These are phyloP conservation scores for Metopolophium dirhodum DNA, from an alignment of 1,140 invertebrate genomes.

Conservation along the genomic window DNA sequence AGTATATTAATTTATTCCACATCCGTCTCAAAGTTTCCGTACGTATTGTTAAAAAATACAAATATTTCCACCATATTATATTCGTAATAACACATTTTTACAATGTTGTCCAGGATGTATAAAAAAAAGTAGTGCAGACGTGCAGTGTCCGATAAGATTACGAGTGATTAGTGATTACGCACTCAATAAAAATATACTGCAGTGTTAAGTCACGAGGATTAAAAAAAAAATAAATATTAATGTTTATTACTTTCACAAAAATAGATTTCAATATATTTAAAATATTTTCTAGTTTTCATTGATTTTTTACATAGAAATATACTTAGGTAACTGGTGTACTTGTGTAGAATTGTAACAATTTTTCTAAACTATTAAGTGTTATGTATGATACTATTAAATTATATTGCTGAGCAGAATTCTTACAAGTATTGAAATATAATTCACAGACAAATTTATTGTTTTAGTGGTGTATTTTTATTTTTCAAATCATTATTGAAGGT, in stretches of 20 bases:
- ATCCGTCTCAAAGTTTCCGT: not conserved
- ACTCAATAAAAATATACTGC: not conserved
- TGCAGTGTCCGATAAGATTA: not conserved
- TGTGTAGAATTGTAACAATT: no score
- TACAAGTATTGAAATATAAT: no score
- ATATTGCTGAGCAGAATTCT: no score
- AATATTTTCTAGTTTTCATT: no score
- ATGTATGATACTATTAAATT: no score
- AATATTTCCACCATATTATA: not conserved
- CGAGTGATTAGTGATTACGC: not conserved
- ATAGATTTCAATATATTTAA: no score
- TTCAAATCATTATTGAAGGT: no score
- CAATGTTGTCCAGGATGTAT: not conserved
- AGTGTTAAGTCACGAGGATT: not conserved
- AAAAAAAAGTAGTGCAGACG: not conserved
- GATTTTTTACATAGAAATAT: no score
- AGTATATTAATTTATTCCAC: not conserved
- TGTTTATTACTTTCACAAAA: not conserved
- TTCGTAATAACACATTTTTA: not conserved
- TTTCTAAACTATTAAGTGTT: no score
- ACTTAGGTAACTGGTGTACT: no score
- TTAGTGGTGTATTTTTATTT: no score
- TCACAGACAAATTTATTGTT: no score
- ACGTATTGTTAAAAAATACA: not conserved
- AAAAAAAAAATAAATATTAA: not conserved